Base-by-base conservation (phyloP, 2,797 vertebrate genomes). In the Platyrinchus mystaceus region DNA sequence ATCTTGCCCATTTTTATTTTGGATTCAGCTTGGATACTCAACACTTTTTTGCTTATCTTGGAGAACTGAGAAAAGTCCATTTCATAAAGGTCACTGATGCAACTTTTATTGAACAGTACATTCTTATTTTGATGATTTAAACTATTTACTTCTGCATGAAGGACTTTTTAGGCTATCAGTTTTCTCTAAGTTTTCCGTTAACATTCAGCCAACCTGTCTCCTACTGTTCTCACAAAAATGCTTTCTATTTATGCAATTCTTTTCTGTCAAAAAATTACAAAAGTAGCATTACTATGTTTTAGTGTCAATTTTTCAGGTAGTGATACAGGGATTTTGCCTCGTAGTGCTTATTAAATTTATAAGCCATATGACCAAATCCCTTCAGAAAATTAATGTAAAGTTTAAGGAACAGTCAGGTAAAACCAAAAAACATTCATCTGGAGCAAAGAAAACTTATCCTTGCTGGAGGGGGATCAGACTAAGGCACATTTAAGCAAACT, bases 401-500 rank as follows among this genome's bases (percentile, higher is more conserved):
- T 73, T 79, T 59, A 91, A 75, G 32, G 43, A 87, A 53, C 10
- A 19, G 14, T 43, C 46, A 78, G 7, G 58, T 84, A 62, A 84
- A 89, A 62, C 5, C 7, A 83, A 67, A 3, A 69, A 39, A 32
- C 17, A 44, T 23, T 22, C 10, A 59, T 49, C 16, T 24, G 39
- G 30, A 69, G 17, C 7, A 90, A 79, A 76, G 60, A 79, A 85
- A 34, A 28, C 4, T 41, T 75, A 37, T 2, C 10, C 14, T 46
- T 3, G 1, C 19, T 69, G 30, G 14, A 76, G 15, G 1, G 1
- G 3, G 3, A 27, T 52, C 0, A 0, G 18, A 6, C 7, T 56
- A 53, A 4, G 1, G 7, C 23, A 21, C 41, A 43, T 67, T 81
- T 58, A 74, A 77, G 11, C 3, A 1, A 80, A 74, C 34, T 55